Percentiles rank a stretch among this genome's conserved stretches.
Evolutionary conservation across 2,797 vertebrate species (phyloP).

Genomic region (Sebastolobus alascanus): DNA sequence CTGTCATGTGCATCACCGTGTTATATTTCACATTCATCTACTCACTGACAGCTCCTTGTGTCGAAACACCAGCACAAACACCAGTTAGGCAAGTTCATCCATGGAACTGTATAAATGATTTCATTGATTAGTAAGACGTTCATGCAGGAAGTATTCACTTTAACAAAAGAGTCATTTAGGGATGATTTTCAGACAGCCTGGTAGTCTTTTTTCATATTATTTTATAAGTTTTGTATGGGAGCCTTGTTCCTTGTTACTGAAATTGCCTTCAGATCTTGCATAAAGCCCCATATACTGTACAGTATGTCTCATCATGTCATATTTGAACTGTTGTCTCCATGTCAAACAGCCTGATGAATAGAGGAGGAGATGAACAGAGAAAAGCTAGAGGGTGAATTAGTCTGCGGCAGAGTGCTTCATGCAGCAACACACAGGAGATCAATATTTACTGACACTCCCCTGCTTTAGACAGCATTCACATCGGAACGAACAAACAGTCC

Average conservation of each 20-base stretch:
- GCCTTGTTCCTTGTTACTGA: neutral
- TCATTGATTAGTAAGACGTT: constrained; percentile 33
- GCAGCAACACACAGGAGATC: constrained; percentile 76
- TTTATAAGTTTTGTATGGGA: neutral
- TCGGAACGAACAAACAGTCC: constrained; percentile 74
- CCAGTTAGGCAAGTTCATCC: constrained; percentile 37
- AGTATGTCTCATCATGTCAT: constrained; percentile 48
- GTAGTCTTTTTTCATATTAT: neutral
- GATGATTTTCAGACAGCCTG: neutral
- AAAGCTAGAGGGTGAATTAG: constrained; percentile 63
- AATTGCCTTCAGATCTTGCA: constrained; percentile 21
- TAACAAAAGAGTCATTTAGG: constrained; percentile 21
- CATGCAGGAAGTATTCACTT: constrained; percentile 1
- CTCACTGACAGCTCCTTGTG: constrained; percentile 55
- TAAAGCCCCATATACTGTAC: constrained; percentile 27
- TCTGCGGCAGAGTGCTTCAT: constrained; percentile 60
- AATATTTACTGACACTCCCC: constrained; percentile 84
- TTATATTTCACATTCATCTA: constrained; percentile 63
- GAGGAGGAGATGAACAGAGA: constrained; percentile 55
- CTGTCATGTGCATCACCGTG: constrained; percentile 59
- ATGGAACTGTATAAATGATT: constrained; percentile 31
- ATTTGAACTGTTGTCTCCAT: constrained; percentile 64
- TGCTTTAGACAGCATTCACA: constrained; percentile 80
- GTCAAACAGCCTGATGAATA: constrained; percentile 71
- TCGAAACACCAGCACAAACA: constrained; percentile 40